These are phyloP conservation scores for Pterostichus madidus DNA, from an alignment of 2,888 invertebrate genomes.

Conservation along the genomic window DNA sequence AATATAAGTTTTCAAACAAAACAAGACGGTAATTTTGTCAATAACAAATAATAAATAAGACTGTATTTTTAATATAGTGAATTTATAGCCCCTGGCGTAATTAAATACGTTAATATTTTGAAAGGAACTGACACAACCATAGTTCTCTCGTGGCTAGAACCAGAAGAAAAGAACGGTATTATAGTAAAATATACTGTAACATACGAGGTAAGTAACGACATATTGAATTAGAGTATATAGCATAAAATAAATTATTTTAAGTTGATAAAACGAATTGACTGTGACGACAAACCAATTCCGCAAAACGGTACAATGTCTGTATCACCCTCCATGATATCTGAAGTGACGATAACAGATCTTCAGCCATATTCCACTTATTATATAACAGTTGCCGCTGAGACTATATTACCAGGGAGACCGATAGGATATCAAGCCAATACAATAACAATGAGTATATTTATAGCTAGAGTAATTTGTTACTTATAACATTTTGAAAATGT, in stretches of 20 bases:
- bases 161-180: slow-evolving; percentile 30
- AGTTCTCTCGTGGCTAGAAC: slow-evolving; percentile 29
- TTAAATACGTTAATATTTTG: not conserved
- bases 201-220: slow-evolving; percentile 33
- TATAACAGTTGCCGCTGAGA: slow-evolving; percentile 20
- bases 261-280: slow-evolving; percentile 12
- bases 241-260: not conserved
- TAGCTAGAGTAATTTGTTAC: not conserved
- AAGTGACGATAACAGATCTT: not conserved
- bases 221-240: too few species aligned
- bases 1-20: not conserved
- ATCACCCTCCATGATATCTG: not conserved
- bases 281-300: not conserved
- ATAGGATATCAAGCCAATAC: not conserved
- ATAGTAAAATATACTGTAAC: slow-evolving; percentile 24
- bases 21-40: slow-evolving; percentile 30
- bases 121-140: not conserved
- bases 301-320: not conserved
- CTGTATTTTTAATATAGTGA: too few species aligned
- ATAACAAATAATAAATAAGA: too few species aligned
- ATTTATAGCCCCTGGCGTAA: slow-evolving; percentile 29
- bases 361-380: slow-evolving; percentile 24
- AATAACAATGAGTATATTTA: not conserved
- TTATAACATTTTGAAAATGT: not conserved
- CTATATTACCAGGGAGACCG: slow-evolving; percentile 11